A percentile compares a stretch with the other conserved stretches of the same genome.
phyloP scores from a whole-genome alignment of 2,888 invertebrate species.

The Phragmatobia fuliginosa region DNA sequence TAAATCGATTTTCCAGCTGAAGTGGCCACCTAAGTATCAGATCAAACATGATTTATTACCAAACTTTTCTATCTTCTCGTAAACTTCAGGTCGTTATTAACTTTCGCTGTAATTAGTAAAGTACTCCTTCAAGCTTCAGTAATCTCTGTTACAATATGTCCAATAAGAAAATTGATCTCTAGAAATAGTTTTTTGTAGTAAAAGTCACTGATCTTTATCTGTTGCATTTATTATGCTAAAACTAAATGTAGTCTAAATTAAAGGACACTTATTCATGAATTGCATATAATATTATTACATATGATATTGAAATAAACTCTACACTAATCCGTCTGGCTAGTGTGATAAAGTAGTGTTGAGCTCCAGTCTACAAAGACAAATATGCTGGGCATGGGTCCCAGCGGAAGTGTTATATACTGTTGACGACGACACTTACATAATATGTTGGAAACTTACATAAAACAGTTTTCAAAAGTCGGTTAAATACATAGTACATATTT shows the following conservation, averaged over 20 bases:
- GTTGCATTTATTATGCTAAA: background rate
- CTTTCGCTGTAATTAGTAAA: background rate
- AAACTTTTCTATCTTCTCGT: constrained; percentile 1
- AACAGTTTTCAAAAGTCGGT: no score
- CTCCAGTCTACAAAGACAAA: no score
- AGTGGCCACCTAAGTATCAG: background rate
- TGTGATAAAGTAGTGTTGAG: no score
- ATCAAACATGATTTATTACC: background rate
- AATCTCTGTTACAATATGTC: background rate
- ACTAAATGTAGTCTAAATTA: background rate
- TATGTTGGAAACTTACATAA: no score
- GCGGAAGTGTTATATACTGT: no score
- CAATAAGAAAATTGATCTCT: background rate
- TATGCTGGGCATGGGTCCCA: no score
- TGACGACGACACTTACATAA: no score
- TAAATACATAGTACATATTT: no score
- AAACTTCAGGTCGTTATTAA: background rate
- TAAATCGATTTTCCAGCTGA: background rate
- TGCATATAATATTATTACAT: no score
- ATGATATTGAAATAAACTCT: no score
- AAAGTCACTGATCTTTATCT: background rate
- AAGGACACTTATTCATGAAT: no score
- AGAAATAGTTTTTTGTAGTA: background rate
- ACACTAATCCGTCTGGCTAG: no score
- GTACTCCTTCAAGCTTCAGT: background rate